A percentile compares a stretch with the other conserved stretches of the same genome.
phyloP scores from a whole-genome alignment of 2,797 vertebrate species.

The Pipistrellus pipistrellus region DNA sequence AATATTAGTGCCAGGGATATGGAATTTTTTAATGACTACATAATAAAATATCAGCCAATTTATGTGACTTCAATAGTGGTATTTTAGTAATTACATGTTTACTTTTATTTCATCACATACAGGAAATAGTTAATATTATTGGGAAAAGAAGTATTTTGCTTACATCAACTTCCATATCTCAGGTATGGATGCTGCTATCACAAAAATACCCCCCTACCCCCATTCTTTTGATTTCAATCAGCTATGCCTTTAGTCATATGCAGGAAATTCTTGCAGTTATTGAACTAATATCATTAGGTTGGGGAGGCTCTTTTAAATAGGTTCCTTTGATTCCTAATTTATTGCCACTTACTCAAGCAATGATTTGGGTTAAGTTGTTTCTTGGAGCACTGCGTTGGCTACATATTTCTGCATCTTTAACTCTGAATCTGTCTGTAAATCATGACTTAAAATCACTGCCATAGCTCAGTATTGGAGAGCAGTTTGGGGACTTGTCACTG shows the following conservation, averaged over 20 bases:
- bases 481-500: background rate
- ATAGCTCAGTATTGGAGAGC: background rate
- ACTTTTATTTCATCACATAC: background rate
- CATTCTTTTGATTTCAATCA: conserved; percentile 18
- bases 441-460: background rate
- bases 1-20: background rate
- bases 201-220: background rate
- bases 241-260: background rate
- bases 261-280: background rate
- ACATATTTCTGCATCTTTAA: background rate
- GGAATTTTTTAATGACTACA: background rate
- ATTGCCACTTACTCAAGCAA: background rate
- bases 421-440: background rate
- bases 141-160: conserved; percentile 38
- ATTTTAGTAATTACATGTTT: conserved; percentile 26
- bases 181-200: background rate
- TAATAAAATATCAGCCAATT: conserved; percentile 11
- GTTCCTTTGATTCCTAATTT: background rate
- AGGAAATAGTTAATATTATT: background rate
- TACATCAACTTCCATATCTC: conserved; percentile 26
- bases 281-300: background rate
- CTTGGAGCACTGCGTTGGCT: background rate
- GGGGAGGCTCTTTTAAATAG: background rate
- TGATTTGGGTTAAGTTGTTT: background rate
- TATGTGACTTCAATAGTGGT: background rate